Evolutionary conservation across 2,797 vertebrate species (phyloP), one percentile per base, ranked within the genome.

Genomic region (Malurus leucopterus): DNA sequence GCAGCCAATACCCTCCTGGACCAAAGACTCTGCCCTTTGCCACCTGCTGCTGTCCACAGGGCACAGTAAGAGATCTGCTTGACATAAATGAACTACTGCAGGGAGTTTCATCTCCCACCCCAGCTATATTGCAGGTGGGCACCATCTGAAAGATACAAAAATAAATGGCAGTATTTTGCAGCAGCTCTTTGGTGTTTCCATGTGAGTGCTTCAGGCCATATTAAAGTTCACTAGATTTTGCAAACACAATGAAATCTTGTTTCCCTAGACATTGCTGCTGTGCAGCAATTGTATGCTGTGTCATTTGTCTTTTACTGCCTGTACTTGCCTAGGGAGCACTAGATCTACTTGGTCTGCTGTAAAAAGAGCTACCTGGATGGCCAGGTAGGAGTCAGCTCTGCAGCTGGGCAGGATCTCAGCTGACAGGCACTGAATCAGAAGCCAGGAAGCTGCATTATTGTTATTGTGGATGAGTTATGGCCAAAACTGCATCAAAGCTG

Each of bases 211-310:
- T 79, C 58, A 23, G 65, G 57, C 71, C 83, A 8, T 78, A 86
- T 92, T 92, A 82, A 88, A 92, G 84, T 92, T 90, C 86, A 67
- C 70, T 84, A 70, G 51, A 92, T 94, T 94, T 95, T 94, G 77
- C 90, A 95, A 95, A 90, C 81, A 92, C 63, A 84, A 65, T 86
- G 74, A 84, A 86, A 41, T 51, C 41, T 21, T 46, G 30, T 84
- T 82, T 86, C 90, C 86, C 92, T 34, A 54, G 88, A 84, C 11
- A 32, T 27, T 91, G 40, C 36, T 89, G 49, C 47, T 78, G 41
- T 49, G 40, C 46, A 73, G 57, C 49, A 84, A 53, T 70, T 76
- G 68, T 67, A 32, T 43, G 41, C 46, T n/a, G 3, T 41, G 53
- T 65, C 64, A 70, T 89, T 94, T 87, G n/a, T 89, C 89, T 79